Percentiles rank a stretch among this genome's conserved stretches.
Evolutionary conservation across 2,113 vertebrate species (phyloP).

Genomic region (Poeciliopsis turrubarensis): DNA sequence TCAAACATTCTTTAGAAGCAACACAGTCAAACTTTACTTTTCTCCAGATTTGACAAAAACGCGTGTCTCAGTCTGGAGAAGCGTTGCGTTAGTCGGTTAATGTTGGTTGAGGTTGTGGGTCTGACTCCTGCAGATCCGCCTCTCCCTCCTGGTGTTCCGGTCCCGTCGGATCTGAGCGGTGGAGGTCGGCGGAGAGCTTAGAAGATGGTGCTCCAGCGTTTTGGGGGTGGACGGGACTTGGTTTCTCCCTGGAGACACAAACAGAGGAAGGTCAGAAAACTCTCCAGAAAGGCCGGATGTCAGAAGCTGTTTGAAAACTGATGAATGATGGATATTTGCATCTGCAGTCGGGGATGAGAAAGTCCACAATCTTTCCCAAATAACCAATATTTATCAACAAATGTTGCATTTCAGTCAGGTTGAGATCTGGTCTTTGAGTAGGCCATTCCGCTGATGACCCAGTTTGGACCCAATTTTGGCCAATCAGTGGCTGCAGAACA

Average conservation of each 20-base stretch:
- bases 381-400: background rate
- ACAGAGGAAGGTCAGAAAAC: background rate
- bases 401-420: background rate
- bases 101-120: constrained; percentile 63
- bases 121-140: constrained; percentile 45
- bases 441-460: background rate
- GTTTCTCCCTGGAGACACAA: constrained; percentile 73
- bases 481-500: no score
- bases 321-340: background rate
- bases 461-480: no score
- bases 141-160: constrained; percentile 17
- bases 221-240: constrained; percentile 80
- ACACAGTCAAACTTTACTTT: background rate
- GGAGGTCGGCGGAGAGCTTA: constrained; percentile 61
- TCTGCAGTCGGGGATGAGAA: background rate
- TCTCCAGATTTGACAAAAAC: background rate
- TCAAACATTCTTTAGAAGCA: background rate
- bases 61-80: constrained; percentile 46
- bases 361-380: background rate
- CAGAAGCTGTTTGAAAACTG: background rate
- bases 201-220: constrained; percentile 86
- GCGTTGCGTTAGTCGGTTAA: constrained; percentile 78
- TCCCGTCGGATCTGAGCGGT: constrained; percentile 41
- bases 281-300: background rate
- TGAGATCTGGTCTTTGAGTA: background rate